A percentile compares a stretch with the other conserved stretches of the same genome.
Conservation (phyloP, 1,140 invertebrate genomes). For the Procambarus virginalis region DNA sequence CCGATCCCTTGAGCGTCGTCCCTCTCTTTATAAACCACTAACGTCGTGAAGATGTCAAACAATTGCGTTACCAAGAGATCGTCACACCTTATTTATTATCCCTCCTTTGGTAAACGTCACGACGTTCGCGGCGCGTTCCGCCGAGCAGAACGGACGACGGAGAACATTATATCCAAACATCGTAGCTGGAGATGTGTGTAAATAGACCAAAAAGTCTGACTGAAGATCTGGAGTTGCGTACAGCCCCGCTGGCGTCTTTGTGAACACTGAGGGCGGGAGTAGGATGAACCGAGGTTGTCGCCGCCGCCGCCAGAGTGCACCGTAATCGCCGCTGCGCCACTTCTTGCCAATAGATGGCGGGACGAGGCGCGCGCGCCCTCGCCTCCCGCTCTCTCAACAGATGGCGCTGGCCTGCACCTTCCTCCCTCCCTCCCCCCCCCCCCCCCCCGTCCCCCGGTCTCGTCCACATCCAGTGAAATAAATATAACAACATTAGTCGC, state of each 20-base stretch:
- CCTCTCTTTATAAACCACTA: too few relatives aligned
- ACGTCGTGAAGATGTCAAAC: too few relatives aligned
- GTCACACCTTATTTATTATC: too few relatives aligned
- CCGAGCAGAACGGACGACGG: too few relatives aligned
- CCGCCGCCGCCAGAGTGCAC: slow-evolving; percentile 31
- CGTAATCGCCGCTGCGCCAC: slow-evolving; percentile 9
- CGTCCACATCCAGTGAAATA: background rate
- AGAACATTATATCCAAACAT: too few relatives aligned
- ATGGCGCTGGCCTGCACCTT: background rate
- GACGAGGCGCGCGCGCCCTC: background rate
- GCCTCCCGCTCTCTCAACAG: slow-evolving; percentile 1
- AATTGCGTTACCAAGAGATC: too few relatives aligned
- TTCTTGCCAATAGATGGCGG: slow-evolving; percentile 36
- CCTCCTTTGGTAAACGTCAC: too few relatives aligned
- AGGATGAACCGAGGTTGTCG: slow-evolving; percentile 21
- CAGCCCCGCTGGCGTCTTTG: background rate
- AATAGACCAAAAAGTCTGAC: too few relatives aligned
- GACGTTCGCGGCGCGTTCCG: too few relatives aligned
- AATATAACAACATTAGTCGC: background rate
- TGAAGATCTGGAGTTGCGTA: background rate
- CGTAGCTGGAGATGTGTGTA: too few relatives aligned
- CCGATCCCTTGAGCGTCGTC: too few relatives aligned
- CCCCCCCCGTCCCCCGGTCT: too few relatives aligned
- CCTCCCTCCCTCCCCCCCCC: background rate
- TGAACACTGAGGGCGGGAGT: slow-evolving; percentile 8